Base-by-base conservation (phyloP, 2,888 invertebrate genomes). In the Aphidoletes aphidimyza region DNA sequence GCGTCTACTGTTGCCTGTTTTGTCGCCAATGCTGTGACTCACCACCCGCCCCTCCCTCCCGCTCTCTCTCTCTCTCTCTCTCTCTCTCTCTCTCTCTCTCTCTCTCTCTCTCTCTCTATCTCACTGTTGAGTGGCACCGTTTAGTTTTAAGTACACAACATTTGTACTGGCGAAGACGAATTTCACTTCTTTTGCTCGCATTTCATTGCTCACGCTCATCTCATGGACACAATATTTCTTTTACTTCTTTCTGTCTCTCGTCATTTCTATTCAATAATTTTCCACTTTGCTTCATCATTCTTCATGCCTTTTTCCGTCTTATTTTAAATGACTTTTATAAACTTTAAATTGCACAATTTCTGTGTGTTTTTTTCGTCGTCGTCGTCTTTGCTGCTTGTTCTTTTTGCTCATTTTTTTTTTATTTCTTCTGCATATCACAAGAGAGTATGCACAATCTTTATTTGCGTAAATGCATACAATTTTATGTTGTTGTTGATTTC, bases 271-370 rank as follows among this genome's bases (percentile, higher is more conserved):
- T 69, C 69, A 69, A 69, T 69, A 69, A 69, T 69, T 30, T 69
- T 69, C 69, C 69, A 69, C 69, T 69, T 69, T 69, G 69, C 69
- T 3, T 69, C 34, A 34, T 69, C 26, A 26, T 26, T 54, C 2
- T 54, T 5, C 22, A 22, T 54, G 69, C 69, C 14, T 30, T 0
- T 30, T 69, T 36, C 22, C 81, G 81, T 81, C n/a, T 81, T 37
- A 22, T 37, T 81, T n/a, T 81, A 81, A 81, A 81, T 81, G 81
- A 81, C 81, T 81, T 81, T 81, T 81, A 34, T 81, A 81, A 81
- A 81, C 81, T 81, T 81, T 81, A 81, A 81, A 81, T 81, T 81
- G 81, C 37, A 69, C 81, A n/a, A 30, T 59, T 54, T n/a, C n/a
- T n/a, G n/a, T n/a, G n/a, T n/a, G n/a, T n/a, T n/a, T n/a, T n/a